phyloP scores from a whole-genome alignment of 2,797 vertebrate species.

The Chiroxiphia lanceolata region DNA sequence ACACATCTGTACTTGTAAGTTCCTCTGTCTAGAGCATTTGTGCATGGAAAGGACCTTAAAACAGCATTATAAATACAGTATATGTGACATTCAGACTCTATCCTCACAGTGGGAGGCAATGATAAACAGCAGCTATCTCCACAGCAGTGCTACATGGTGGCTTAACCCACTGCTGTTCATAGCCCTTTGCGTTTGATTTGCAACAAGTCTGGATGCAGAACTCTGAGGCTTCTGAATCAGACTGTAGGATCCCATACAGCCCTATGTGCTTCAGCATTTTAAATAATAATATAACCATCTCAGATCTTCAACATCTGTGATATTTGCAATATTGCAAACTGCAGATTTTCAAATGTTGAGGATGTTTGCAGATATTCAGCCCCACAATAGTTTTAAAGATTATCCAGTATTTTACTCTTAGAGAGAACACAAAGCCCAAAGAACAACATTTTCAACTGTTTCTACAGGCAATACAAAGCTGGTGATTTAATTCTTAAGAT shows the following conservation, averaged over 20 bases:
- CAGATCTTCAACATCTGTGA: background rate
- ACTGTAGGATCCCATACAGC: background rate
- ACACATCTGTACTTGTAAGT: background rate
- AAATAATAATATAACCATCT: background rate
- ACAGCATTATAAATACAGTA: conserved; percentile 24
- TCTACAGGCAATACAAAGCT: background rate
- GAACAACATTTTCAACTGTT: background rate
- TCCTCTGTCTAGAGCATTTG: conserved; percentile 16
- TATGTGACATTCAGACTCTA: conserved; percentile 27
- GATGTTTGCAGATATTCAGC: background rate
- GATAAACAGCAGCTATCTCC: conserved; percentile 39
- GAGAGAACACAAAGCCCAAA: background rate
- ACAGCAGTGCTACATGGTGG: background rate
- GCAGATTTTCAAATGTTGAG: background rate
- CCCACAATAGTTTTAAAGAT: background rate
- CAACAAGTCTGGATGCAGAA: background rate
- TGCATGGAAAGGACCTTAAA: conserved; percentile 42
- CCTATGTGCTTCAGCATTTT: background rate
- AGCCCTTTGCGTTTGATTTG: conserved; percentile 24
- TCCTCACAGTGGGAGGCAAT: background rate
- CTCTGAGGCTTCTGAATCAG: background rate
- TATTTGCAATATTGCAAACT: background rate
- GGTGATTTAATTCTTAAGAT: background rate
- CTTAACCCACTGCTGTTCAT: conserved; percentile 12
- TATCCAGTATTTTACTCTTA: background rate